Conservation (phyloP, 2,888 invertebrate species). For the Drosophila meridionalis region DNA sequence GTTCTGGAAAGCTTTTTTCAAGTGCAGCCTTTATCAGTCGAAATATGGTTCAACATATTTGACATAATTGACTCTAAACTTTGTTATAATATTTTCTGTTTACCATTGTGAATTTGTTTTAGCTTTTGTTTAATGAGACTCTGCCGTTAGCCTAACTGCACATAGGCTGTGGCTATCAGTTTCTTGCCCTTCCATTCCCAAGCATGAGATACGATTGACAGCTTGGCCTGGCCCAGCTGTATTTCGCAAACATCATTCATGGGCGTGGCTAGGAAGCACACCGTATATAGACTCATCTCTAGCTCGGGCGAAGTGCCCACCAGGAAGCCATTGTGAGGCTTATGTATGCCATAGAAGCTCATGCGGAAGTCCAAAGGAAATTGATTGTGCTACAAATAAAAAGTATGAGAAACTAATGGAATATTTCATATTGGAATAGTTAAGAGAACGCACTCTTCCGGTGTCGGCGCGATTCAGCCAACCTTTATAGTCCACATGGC, state of each 20-base stretch:
- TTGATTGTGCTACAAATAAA: constrained; percentile 61
- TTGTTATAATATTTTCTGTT: neutral
- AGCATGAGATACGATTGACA: constrained; percentile 68
- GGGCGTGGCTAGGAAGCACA: constrained; percentile 74
- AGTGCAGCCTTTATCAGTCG: neutral
- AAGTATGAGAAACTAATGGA: neutral
- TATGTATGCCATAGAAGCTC: constrained; percentile 66
- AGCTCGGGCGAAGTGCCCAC: constrained; percentile 81
- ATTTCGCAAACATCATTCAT: constrained; percentile 72
- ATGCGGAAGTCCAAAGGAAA: constrained; percentile 62
- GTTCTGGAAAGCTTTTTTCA: neutral
- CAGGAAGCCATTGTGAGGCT: constrained; percentile 68
- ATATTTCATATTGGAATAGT: neutral
- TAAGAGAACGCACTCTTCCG: constrained; percentile 63
- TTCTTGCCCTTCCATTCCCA: constrained; percentile 78
- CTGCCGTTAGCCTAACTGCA: constrained; percentile 35
- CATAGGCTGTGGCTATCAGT: constrained; percentile 73
- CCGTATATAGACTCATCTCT: constrained; percentile 79
- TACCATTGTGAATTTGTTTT: neutral
- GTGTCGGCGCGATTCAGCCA: constrained; percentile 66
- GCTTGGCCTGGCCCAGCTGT: constrained; percentile 64
- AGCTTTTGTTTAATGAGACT: neutral
- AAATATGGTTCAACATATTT: neutral
- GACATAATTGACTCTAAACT: neutral
- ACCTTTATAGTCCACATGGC: constrained; percentile 79